Evolutionary conservation across 2,888 invertebrate genomes (phyloP).

Genomic region (Drosophila antonietae): DNA sequence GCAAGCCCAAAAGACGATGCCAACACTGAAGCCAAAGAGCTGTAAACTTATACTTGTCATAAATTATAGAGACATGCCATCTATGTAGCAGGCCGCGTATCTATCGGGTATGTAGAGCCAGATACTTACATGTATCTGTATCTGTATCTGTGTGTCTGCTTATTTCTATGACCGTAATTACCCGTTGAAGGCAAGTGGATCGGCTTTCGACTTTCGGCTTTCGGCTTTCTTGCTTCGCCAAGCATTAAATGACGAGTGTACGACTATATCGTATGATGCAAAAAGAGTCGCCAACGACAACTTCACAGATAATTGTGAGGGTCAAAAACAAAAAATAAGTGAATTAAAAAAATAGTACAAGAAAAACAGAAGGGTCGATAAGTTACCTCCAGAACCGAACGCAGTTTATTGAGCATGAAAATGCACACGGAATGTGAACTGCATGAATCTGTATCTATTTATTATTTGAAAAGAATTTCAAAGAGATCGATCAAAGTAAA

Average conservation of each 20-base stretch:
- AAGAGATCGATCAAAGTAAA: not conserved
- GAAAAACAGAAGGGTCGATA: conserved; percentile 5
- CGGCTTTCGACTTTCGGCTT: conserved; percentile 46
- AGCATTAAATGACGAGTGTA: conserved; percentile 53
- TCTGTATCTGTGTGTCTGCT: not conserved
- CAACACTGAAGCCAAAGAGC: conserved; percentile 28
- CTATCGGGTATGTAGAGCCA: conserved; percentile 22
- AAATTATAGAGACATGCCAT: conserved; percentile 62
- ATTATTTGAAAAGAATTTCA: not conserved
- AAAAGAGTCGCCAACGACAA: conserved; percentile 27
- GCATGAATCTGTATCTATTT: not conserved
- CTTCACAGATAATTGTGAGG: conserved; percentile 32
- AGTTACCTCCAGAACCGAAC: conserved; percentile 5
- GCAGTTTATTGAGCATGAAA: not conserved
- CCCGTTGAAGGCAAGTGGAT: conserved; percentile 48
- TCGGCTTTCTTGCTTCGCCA: conserved; percentile 49
- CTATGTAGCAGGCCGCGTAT: conserved; percentile 28
- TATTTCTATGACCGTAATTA: conserved; percentile 48
- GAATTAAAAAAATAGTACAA: not conserved
- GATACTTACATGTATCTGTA: not conserved
- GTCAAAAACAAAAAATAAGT: not conserved
- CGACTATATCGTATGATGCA: not conserved
- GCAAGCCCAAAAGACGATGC: conserved; percentile 14
- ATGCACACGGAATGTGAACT: not conserved
- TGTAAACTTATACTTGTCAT: conserved; percentile 72